A percentile compares a stretch with the other conserved stretches of the same genome.
phyloP scores from a whole-genome alignment of 30 jellyfish, hydroid and myxozoan genomes.

The Sanderia malayensis region DNA sequence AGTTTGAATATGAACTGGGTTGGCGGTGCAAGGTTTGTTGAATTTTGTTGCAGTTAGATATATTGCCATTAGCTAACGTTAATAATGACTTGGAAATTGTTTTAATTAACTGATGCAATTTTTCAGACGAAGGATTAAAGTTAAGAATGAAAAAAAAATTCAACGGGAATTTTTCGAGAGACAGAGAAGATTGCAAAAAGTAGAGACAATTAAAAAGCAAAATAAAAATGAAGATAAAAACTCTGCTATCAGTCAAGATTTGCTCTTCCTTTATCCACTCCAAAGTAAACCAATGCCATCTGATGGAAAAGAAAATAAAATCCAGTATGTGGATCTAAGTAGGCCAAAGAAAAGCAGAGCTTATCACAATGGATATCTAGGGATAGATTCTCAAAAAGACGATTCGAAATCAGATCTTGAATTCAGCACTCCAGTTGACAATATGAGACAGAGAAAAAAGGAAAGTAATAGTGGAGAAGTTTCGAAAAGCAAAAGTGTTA shows the following conservation, averaged over 20 bases:
- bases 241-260: slow-evolving; percentile 40
- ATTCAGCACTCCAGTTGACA: slow-evolving; percentile 14
- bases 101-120: too few relatives aligned
- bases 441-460: neutral
- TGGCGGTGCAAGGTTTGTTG: slow-evolving; percentile 86
- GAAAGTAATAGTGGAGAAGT: slow-evolving; percentile 3
- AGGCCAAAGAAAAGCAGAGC: slow-evolving; percentile 34
- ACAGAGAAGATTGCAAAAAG: slow-evolving; percentile 27
- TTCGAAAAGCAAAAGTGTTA: slow-evolving; percentile 27
- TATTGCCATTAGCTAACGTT: too few relatives aligned
- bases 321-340: slow-evolving; percentile 43
- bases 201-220: slow-evolving; percentile 9
- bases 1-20: slow-evolving; percentile 95
- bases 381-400: neutral
- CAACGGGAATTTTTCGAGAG: slow-evolving; percentile 72
- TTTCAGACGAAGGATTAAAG: slow-evolving; percentile 51
- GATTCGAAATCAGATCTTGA: slow-evolving; percentile 17
- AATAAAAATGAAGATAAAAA: neutral
- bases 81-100: too few relatives aligned
- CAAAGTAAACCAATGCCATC: slow-evolving; percentile 6
- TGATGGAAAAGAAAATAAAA: slow-evolving; percentile 30
- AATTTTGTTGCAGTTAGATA: too few relatives aligned
- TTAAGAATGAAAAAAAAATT: slow-evolving; percentile 54
- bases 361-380: slow-evolving; percentile 27
- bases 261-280: slow-evolving; percentile 35